phyloP scores from a whole-genome alignment of 2,888 invertebrate species.

The Kryphioiulus occultus region DNA sequence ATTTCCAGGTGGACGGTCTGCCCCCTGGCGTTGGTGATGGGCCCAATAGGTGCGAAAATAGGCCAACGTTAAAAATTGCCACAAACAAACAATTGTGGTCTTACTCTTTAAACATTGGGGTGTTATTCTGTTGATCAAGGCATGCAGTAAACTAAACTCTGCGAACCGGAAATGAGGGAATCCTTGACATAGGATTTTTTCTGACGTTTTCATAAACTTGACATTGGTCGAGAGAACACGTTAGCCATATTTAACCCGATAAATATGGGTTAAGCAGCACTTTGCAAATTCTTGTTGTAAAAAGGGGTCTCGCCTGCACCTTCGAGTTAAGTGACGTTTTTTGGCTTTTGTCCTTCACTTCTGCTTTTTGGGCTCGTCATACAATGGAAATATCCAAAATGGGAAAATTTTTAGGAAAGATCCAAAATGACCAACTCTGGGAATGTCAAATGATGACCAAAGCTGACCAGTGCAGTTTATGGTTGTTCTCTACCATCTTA shows the following conservation, averaged over 20 bases:
- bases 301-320: background rate
- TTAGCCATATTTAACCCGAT: background rate
- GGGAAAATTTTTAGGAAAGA: too few relatives aligned
- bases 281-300: background rate
- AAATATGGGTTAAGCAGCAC: slow-evolving; percentile 19
- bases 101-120: too few relatives aligned
- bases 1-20: too few relatives aligned
- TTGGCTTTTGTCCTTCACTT: background rate
- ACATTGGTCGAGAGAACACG: background rate
- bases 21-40: too few relatives aligned
- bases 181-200: background rate
- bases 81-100: too few relatives aligned
- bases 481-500: background rate
- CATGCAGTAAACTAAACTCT: too few relatives aligned
- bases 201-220: background rate
- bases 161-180: background rate
- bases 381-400: too few relatives aligned
- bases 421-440: background rate
- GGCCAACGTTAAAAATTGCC: too few relatives aligned
- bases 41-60: too few relatives aligned
- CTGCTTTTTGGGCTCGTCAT: background rate
- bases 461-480: background rate
- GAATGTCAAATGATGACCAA: background rate
- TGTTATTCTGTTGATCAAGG: too few relatives aligned
- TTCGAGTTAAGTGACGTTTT: background rate